Conservation (phyloP, 2,797 vertebrate species). For the Chaetophractus vellerosus region DNA sequence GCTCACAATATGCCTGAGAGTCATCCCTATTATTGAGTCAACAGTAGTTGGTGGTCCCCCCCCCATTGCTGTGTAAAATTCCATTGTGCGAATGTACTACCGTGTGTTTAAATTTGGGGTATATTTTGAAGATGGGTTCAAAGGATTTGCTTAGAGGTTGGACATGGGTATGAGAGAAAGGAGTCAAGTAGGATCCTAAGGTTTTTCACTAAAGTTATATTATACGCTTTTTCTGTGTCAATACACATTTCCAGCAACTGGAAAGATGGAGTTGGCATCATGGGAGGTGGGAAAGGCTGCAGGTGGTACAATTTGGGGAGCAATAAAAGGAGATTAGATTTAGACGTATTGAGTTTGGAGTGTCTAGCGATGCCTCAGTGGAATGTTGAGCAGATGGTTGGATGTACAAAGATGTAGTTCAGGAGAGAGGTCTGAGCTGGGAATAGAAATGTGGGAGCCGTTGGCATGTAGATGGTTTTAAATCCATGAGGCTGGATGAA, state of each 20-base stretch:
- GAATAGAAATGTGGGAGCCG: background rate
- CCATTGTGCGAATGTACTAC: background rate
- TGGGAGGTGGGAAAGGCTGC: background rate
- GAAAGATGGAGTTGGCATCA: background rate
- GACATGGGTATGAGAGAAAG: background rate
- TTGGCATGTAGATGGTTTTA: background rate
- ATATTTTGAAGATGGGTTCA: slow-evolving; percentile 1
- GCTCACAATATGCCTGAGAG: background rate
- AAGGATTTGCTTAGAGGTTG: background rate
- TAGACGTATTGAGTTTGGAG: background rate
- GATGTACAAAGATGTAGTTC: background rate
- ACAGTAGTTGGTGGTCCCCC: background rate
- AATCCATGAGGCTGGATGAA: background rate
- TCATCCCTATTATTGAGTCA: background rate
- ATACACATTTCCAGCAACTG: background rate
- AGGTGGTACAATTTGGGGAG: background rate
- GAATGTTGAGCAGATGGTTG: background rate
- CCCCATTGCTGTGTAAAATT: background rate
- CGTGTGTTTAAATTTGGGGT: background rate
- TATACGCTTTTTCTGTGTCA: too few species aligned
- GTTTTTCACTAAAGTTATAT: background rate
- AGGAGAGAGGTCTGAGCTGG: background rate
- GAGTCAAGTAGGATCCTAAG: background rate
- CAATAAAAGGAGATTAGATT: background rate
- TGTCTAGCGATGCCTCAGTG: background rate